Evolutionary conservation across 1,140 invertebrate genomes (phyloP), one percentile per base, ranked within the genome.

Genomic region (Liolophura sinensis): DNA sequence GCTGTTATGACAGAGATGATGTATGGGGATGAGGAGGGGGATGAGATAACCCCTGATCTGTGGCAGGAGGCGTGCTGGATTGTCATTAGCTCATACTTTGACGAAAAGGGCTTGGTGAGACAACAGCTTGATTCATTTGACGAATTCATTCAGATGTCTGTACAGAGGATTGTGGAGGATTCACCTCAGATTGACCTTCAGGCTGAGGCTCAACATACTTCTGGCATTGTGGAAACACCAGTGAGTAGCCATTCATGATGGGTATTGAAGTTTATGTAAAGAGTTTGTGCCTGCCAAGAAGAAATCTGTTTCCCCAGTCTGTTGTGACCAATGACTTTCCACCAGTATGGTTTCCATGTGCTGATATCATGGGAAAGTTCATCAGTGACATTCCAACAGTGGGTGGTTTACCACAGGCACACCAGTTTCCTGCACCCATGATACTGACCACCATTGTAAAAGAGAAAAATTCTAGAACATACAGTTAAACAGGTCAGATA

Each of bases 1-100:
- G 57, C 56, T 52, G 24, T 58, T 62, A 40, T 67, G 58, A 31
- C 62, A 72, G 74, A 72, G 16, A 74, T 78, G 60, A 69, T 64
- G 67, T 73, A 78, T 27, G 67, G 60, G 46, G 81, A 79, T 47
- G 80, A 82, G 58, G 82, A 81, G 20, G 72, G 65, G 70, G 84
- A 85, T 71, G 95, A 97, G 85, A 96, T 98, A 75, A 95, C 94
- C 16, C 91, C 93, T 18, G 95, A 97, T 80, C 85, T 97, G 63
- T 98, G 96, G 96, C 95, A 99, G 86, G 97, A 99, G 88, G 97
- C 97, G n/a, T 99, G 96, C 79, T 99, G 97, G 97, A 97, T 98
- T 82, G 96, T 99, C 52, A 99, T 99, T 76, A 97, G 96, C 79
- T 94, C 97, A 3, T 99, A 99, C 85, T 99, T 99, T 85, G 97